Conservation (phyloP, 2,888 invertebrate genomes). For the Chrysomela aeneicollis region DNA sequence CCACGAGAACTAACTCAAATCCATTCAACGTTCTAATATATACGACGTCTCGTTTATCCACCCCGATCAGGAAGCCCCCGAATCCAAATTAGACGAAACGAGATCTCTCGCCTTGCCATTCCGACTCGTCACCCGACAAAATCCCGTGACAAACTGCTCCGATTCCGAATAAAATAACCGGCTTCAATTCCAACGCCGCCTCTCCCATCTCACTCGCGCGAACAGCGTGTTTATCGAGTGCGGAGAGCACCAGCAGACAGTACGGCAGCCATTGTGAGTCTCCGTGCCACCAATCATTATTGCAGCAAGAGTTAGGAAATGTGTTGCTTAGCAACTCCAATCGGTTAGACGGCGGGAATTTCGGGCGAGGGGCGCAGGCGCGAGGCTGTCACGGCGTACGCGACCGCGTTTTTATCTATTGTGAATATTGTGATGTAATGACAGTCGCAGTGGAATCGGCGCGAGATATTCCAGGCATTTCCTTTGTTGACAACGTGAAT, state of each 20-base stretch:
- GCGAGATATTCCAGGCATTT: constrained; percentile 15
- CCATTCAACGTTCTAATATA: no score
- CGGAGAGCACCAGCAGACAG: constrained; percentile 51
- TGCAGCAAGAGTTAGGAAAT: constrained; percentile 60
- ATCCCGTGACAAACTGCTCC: background rate
- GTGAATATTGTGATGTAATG: constrained; percentile 2
- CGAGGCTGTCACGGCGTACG: constrained; percentile 33
- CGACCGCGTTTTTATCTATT: constrained; percentile 22
- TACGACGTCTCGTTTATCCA: no score
- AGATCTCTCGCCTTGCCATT: background rate
- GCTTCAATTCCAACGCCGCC: background rate
- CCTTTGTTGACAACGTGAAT: constrained; percentile 27
- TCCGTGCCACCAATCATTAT: constrained; percentile 62
- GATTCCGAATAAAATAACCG: no score
- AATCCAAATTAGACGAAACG: background rate
- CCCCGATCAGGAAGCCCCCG: background rate
- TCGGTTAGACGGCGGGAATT: constrained; percentile 31
- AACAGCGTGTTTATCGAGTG: constrained; percentile 58
- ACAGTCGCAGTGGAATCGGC: background rate
- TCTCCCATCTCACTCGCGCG: constrained; percentile 33
- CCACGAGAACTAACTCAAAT: no score
- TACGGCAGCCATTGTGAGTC: constrained; percentile 61
- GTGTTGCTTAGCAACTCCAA: constrained; percentile 60
- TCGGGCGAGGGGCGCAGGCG: constrained; percentile 51
- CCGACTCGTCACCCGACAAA: background rate